These are phyloP conservation scores for Antennarius maculatus DNA, from an alignment of 2,797 vertebrate species.

Conservation along the genomic window DNA sequence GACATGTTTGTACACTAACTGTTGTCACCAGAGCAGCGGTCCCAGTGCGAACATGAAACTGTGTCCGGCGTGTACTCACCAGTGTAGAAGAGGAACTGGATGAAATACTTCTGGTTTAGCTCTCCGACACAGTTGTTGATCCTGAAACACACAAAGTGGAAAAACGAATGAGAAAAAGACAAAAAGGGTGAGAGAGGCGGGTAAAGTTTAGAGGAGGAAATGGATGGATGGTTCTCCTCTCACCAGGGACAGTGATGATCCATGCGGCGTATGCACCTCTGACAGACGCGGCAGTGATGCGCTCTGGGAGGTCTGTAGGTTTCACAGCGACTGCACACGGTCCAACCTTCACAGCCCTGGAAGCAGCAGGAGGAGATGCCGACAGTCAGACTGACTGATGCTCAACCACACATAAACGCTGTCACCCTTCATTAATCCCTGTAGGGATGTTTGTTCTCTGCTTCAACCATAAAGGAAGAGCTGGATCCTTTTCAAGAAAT, in stretches of 20 bases:
- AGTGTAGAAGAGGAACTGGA: conserved; percentile 88
- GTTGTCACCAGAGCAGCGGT: too few relatives aligned
- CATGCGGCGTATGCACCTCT: conserved; percentile 86
- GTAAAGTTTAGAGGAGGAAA: too few relatives aligned
- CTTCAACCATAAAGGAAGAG: too few relatives aligned
- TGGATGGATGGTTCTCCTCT: conserved; percentile 5
- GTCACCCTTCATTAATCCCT: too few relatives aligned
- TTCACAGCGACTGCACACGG: conserved; percentile 85
- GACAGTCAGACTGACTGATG: neutral
- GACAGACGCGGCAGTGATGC: conserved; percentile 83
- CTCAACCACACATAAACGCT: neutral
- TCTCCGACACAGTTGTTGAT: conserved; percentile 89
- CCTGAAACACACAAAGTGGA: conserved; percentile 59
- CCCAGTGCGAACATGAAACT: too few relatives aligned
- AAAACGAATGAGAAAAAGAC: neutral
- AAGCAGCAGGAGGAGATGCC: neutral
- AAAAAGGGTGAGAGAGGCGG: neutral
- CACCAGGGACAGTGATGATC: conserved; percentile 89
- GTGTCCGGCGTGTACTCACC: conserved; percentile 64
- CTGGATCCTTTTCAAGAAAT: too few relatives aligned
- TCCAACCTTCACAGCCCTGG: conserved; percentile 86
- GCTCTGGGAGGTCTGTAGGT: conserved; percentile 84
- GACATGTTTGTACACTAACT: too few relatives aligned
- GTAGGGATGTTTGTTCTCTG: too few relatives aligned
- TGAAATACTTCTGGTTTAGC: conserved; percentile 88